Evolutionary conservation across 2,888 invertebrate genomes (phyloP).

Genomic region (Drosophila prolongata): DNA sequence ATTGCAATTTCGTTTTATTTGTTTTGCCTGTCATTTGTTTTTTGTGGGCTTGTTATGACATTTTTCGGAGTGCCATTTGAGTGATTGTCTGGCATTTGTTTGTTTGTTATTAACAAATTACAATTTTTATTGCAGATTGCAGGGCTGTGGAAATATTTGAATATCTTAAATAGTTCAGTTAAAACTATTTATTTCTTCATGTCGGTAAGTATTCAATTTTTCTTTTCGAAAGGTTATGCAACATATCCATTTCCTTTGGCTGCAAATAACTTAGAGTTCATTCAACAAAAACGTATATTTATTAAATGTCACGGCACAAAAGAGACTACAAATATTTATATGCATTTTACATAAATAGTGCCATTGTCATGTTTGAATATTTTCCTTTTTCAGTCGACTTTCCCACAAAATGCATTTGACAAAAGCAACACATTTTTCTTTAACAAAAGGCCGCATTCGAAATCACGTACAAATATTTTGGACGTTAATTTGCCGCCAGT

Average conservation of each 20-base stretch:
- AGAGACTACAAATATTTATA: slow-evolving; percentile 51
- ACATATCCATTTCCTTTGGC: slow-evolving; percentile 9
- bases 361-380: slow-evolving; percentile 62
- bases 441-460: slow-evolving; percentile 53
- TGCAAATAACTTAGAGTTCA: slow-evolving; percentile 21
- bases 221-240: slow-evolving; percentile 34
- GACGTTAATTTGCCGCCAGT: slow-evolving; percentile 61
- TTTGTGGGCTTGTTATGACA: slow-evolving; percentile 64
- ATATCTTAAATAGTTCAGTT: slow-evolving; percentile 6
- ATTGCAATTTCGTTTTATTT: slow-evolving; percentile 48
- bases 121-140: slow-evolving; percentile 14
- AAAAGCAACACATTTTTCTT: slow-evolving; percentile 44
- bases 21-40: slow-evolving; percentile 32
- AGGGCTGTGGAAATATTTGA: slow-evolving; percentile 16
- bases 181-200: neutral
- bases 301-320: slow-evolving; percentile 48
- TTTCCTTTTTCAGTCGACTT: slow-evolving; percentile 31
- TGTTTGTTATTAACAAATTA: slow-evolving; percentile 33
- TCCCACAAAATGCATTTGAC: slow-evolving; percentile 63
- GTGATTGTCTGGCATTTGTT: slow-evolving; percentile 64
- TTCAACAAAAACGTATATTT: slow-evolving; percentile 28
- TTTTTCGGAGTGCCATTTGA: slow-evolving; percentile 63
- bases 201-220: slow-evolving; percentile 4
- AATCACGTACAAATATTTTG: slow-evolving; percentile 71
- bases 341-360: slow-evolving; percentile 69